These are phyloP conservation scores for Marasmarcha lunaedactyla DNA, from an alignment of 2,888 invertebrate genomes.

Conservation along the genomic window DNA sequence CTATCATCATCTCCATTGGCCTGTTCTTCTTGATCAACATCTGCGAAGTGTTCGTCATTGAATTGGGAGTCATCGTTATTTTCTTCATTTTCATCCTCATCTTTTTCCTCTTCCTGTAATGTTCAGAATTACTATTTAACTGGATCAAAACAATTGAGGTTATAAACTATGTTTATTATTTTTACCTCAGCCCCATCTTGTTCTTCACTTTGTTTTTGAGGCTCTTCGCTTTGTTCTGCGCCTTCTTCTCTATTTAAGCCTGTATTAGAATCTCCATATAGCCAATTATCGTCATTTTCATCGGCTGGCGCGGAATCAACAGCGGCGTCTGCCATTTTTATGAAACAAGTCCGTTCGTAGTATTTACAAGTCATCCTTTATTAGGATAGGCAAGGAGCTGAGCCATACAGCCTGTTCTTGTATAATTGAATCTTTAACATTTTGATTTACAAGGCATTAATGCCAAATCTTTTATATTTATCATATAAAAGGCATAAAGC, in stretches of 20 bases:
- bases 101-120: slow-evolving; percentile 45
- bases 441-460: too few relatives aligned
- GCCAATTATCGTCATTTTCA: slow-evolving; percentile 89
- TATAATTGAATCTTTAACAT: too few relatives aligned
- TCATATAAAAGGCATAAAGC: too few relatives aligned
- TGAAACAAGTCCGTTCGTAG: slow-evolving; percentile 58
- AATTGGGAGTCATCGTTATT: slow-evolving; percentile 62
- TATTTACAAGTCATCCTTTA: too few relatives aligned
- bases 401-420: too few relatives aligned
- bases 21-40: slow-evolving; percentile 44
- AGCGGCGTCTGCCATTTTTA: slow-evolving; percentile 50
- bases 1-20: slow-evolving; percentile 56
- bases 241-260: slow-evolving; percentile 29
- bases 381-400: too few relatives aligned
- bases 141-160: neutral
- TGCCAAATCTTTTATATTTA: too few relatives aligned
- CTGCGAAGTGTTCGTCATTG: slow-evolving; percentile 60
- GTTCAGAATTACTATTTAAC: neutral
- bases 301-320: slow-evolving; percentile 47
- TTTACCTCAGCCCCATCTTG: slow-evolving; percentile 16
- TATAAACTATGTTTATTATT: slow-evolving; percentile 17
- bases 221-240: slow-evolving; percentile 14
- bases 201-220: slow-evolving; percentile 19
- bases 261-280: slow-evolving; percentile 83
- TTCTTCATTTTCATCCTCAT: slow-evolving; percentile 53